Evolutionary conservation across 2,797 vertebrate genomes (phyloP), one percentile per base, ranked within the genome.

Genomic region (Sebastes nivosus): DNA sequence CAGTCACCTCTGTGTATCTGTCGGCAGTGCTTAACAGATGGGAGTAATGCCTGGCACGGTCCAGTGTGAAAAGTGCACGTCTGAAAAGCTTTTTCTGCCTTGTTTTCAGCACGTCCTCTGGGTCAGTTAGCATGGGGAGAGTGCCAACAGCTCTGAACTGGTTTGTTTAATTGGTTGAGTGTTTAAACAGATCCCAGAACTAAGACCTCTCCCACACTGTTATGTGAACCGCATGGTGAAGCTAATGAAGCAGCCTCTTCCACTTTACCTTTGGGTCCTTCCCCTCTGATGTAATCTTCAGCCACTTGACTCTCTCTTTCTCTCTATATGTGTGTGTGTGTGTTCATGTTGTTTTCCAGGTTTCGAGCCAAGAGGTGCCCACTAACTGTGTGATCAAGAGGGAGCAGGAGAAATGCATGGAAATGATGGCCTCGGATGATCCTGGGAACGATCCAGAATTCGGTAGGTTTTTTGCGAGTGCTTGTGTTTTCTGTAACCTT

Each of bases 351-450:
- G 52, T 79, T 25, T 61, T 72, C 32, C 77, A 94, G 94, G 72
- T 84, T 64, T 90, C 65, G 0, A 86, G 80, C 55, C 90, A 92
- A 61, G 86, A 89, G 69, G 87, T 81, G 1, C 82, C 82, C 11
- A 61, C 58, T 0, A 92, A 94, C 90, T 95, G 94, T 50, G 94
- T 95, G 75, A 94, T 93, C 74, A 87, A 94, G 89, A 85, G 78
- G 72, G 94, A 95, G 61, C 74, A 92, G 79, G 92, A 94, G 81
- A 93, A 92, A 72, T 95, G 94, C 59, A 38, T 91, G 86, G 91
- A 94, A 8, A 93, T 89, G 88, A 94, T 94, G 9, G 81, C 71
- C 2, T 75, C 50, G 1, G 80, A 93, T 0, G 77, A 90, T 52
- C 71, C 85, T 4, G 81, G 29, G 18, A 81, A 87, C 1, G 58